These are phyloP conservation scores for Brotula barbata DNA, from an alignment of 2,797 vertebrate species.

Conservation along the genomic window DNA sequence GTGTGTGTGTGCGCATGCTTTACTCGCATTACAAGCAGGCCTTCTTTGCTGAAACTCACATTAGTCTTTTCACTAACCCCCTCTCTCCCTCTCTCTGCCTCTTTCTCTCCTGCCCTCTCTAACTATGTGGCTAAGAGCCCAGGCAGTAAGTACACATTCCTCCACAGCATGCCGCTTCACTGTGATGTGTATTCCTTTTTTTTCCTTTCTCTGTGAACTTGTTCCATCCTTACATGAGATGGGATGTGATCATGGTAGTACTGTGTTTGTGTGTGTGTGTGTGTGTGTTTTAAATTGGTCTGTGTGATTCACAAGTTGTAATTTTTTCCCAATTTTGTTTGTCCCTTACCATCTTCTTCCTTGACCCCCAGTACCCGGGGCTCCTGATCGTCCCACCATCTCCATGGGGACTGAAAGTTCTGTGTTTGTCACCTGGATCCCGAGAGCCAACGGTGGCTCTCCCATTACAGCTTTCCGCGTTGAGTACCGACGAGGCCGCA, in stretches of 20 bases:
- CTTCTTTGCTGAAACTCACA: conserved; percentile 45
- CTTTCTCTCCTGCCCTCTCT: conserved; percentile 68
- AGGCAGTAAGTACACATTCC: conserved; percentile 78
- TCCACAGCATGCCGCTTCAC: conserved; percentile 56
- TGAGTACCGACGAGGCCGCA: conserved; percentile 87
- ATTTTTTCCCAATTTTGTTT: background rate
- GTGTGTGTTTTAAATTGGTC: conserved; percentile 11
- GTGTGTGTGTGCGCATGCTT: conserved; percentile 21
- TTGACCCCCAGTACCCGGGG: conserved; percentile 85
- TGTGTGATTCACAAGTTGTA: background rate
- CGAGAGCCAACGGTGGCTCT: conserved; percentile 94
- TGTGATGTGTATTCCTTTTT: conserved; percentile 33
- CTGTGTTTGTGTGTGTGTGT: conserved; percentile 33
- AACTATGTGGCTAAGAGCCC: conserved; percentile 75
- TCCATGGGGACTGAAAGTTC: conserved; percentile 92
- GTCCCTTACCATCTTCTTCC: background rate
- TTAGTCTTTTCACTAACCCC: conserved; percentile 70
- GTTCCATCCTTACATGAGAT: conserved; percentile 31
- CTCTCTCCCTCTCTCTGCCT: conserved; percentile 59
- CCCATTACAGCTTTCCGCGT: conserved; percentile 96
- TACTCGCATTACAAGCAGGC: conserved; percentile 29
- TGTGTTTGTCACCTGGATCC: conserved; percentile 95
- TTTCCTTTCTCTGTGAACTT: conserved; percentile 26
- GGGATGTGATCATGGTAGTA: conserved; percentile 34
- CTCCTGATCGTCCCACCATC: conserved; percentile 92